Conservation (phyloP, 2,888 invertebrate genomes). For the Xestoiulus laeticollis region DNA sequence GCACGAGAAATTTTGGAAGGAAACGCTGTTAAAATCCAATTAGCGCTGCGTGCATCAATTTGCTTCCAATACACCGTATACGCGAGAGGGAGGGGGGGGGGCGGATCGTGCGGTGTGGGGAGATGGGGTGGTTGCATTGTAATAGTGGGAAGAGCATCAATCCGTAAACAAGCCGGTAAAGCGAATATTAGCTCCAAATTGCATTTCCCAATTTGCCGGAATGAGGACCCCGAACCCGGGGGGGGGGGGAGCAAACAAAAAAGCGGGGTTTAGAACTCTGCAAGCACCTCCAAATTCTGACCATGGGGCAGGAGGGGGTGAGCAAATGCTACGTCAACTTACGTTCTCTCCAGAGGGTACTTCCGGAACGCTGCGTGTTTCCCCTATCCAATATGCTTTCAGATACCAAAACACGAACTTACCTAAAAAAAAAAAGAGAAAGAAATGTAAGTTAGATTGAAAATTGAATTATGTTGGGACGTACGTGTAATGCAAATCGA, state of each 20-base stretch:
- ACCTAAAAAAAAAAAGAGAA: no score
- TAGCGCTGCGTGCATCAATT: background rate
- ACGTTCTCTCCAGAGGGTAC: no score
- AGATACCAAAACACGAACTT: no score
- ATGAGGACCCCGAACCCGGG: background rate
- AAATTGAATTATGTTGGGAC: no score
- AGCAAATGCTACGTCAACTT: no score
- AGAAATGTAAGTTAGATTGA: no score
- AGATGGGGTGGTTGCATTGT: no score
- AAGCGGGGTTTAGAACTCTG: background rate
- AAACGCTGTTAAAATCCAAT: background rate
- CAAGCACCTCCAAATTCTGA: background rate
- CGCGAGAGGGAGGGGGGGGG: background rate
- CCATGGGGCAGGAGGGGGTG: no score
- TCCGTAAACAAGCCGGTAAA: background rate
- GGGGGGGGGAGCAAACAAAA: background rate
- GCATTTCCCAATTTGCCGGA: background rate
- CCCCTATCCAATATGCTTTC: no score
- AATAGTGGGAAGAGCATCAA: background rate
- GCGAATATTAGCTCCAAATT: background rate
- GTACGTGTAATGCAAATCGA: no score
- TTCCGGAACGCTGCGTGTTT: no score
- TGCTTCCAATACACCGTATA: background rate
- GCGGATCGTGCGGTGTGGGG: background rate
- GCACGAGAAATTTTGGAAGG: background rate